Evolutionary conservation across 2,888 invertebrate species (phyloP), one percentile per base, ranked within the genome.

Genomic region (Drosophila neonasuta): DNA sequence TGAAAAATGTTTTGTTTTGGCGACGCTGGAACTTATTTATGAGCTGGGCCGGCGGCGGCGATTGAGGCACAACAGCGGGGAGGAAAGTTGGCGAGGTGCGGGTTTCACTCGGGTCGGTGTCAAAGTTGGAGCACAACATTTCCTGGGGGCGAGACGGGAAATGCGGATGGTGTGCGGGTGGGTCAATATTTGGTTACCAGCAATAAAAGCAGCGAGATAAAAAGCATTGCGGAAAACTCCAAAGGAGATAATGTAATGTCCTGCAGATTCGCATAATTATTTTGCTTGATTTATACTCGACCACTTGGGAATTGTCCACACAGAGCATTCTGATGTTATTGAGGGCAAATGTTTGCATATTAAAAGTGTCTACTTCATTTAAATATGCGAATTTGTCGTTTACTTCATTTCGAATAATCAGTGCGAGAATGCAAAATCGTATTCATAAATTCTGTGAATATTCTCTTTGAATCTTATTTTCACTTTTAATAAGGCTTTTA

Each of bases 201-300:
- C 77, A 71, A 86, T 83, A 83, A 86, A 83, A 78, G 64, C 57
- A 29, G 24, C 57, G 41, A 71, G 74, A 74, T 73, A 74, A 73
- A 81, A 66, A 68, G 68, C 82, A 70, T 67, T 75, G 75, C 73
- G 56, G 59, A 71, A 69, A 58, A 69, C 71, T 41, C 48, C 72
- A 58, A 65, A 39, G 63, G 74, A 83, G 78, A 74, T 79, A 80
- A 82, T 85, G 70, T 64, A 71, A 71, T 77, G 80, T 68, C 76
- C 63, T 60, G 63, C 68, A 77, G 83, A 81, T 82, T 68, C 70
- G 83, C 85, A 81, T 81, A 81, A 81, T 85, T 81, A 85, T 81
- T 79, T 78, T 45, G 9, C 49, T 71, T 81, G 83, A 81, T 81
- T 81, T 81, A 81, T 77, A 60, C 46, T 52, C 42, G 55, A 42